Base-by-base conservation (phyloP, 2,797 vertebrate species). In the Sebastes cheni region DNA sequence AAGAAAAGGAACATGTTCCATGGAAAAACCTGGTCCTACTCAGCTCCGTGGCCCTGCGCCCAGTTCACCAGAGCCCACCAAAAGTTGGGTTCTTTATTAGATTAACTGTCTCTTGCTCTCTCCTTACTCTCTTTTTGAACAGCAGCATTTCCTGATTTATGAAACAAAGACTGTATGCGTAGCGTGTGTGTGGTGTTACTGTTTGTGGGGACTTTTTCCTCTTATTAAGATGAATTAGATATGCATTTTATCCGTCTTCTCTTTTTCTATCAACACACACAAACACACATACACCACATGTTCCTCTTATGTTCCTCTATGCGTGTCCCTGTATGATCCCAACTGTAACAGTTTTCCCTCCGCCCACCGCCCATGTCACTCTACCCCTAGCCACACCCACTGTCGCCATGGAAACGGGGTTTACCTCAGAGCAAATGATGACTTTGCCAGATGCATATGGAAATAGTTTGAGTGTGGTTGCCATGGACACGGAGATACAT, bases 1-100 rank as follows among this genome's bases (percentile, higher is more conserved):
- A 34, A 52, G 59, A 81, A 79, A 80, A 76, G 20, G 6, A 76
- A 86, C 52, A 65, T 78, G 60, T 83, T 90, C 88, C 85, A 85
- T 91, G 91, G 92, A 93, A 93, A 93, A 93, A 87, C n/a, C 66
- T 91, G 89, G 61, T 91, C 54, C 79, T 82, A 74, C 89, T 89
- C 76, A 91, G 73, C 78, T 77, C 67, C 2, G 79, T 84, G 88
- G 91, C 75, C 29, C 16, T n/a, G 64, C 5, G 81, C 91, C 88
- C 65, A 77, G 80, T 82, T 86, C 20, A 84, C 75, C 74, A 68
- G 36, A 76, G 77, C 82, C 92, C 91, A 81, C 90, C 86, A 79
- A 88, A 85, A 52, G 32, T 30, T 72, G 72, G 74, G 75, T 85
- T 89, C 67, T 83, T 73, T 22, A 66, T 89, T 86, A 79, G 32